Percentiles rank a stretch among this genome's conserved stretches.
phyloP scores from a whole-genome alignment of 2,888 invertebrate species.

The Deilephila elpenor region DNA sequence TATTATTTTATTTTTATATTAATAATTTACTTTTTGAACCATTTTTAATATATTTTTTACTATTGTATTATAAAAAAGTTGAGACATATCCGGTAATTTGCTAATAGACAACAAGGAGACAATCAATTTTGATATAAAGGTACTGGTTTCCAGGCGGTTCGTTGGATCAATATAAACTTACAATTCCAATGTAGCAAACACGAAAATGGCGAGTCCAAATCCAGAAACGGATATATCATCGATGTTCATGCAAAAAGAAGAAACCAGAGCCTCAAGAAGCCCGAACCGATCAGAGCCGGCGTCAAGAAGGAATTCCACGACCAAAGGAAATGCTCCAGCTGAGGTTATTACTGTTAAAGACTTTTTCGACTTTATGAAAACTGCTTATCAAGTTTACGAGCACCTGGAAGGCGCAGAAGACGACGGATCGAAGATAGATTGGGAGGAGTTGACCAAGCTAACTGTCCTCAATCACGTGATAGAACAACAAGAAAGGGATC shows the following conservation, averaged over 20 bases:
- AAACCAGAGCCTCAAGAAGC: slow-evolving; percentile 55
- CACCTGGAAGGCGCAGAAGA: slow-evolving; percentile 76
- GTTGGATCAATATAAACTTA: slow-evolving; percentile 61
- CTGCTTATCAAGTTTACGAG: slow-evolving; percentile 88
- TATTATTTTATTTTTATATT: neutral
- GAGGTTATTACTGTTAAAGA: slow-evolving; percentile 88
- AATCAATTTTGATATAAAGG: neutral
- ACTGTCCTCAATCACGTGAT: slow-evolving; percentile 79
- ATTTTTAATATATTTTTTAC: neutral
- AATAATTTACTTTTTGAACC: neutral
- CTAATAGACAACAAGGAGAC: neutral
- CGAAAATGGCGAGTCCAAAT: slow-evolving; percentile 70
- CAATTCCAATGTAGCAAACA: slow-evolving; percentile 16
- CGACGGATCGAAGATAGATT: slow-evolving; percentile 75
- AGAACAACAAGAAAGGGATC: slow-evolving; percentile 76
- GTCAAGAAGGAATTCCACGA: slow-evolving; percentile 57
- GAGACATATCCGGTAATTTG: neutral
- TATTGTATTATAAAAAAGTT: neutral
- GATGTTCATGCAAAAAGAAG: slow-evolving; percentile 72
- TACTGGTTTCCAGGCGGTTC: slow-evolving; percentile 50
- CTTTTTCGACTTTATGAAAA: slow-evolving; percentile 89
- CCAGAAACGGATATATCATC: slow-evolving; percentile 67
- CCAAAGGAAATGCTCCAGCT: slow-evolving; percentile 61
- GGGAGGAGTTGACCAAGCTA: slow-evolving; percentile 81
- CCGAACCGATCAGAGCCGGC: slow-evolving; percentile 56